Base-by-base conservation (phyloP, 2,797 vertebrate genomes). In the Mormyrops attenuatus region DNA sequence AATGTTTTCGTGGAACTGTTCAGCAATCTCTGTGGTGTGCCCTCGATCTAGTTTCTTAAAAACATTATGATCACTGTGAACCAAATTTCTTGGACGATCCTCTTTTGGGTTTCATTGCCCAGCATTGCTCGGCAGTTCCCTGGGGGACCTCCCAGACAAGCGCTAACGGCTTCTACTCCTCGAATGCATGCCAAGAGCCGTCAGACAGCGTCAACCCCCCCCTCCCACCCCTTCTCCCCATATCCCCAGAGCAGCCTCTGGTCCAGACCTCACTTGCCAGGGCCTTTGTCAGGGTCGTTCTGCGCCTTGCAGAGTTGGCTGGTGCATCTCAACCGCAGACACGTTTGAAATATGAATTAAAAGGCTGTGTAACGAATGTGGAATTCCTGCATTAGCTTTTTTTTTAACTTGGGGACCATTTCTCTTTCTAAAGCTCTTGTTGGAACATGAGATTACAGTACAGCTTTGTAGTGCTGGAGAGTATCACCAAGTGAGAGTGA, bases 261-360 rank as follows among this genome's bases (percentile, higher is more conserved):
- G 94, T 95, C 95, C 95, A 93, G 91, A 93, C 92, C 92, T 92
- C 90, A 91, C 95, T 95, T 93, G 92, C 92, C 90, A 90, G 92
- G 90, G 91, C 89, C 90, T 93, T 95, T 93, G 92, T 92, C 90
- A 90, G 92, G 90, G 91, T 90, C 90, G 93, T 88, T 89, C 77
- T 91, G 90, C 86, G 53, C 52, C 38, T 93, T 92, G 92, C 93
- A 90, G 89, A 90, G 90, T 91, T 93, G 92, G 91, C 93, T 91
- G 88, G 44, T 90, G 89, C 89, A 92, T 90, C 91, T 91, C 90
- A 90, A 91, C 90, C 89, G 91, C 91, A 94, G 90, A 92, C 90
- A 89, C 91, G 90, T 88, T 90, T 90, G 89, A 90, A 93, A 91
- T 26, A 89, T 84, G 91, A 92, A 92, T 92, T 92, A 88, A 90